Evolutionary conservation across 2,797 vertebrate genomes (phyloP).

Genomic region (Chanos chanos): DNA sequence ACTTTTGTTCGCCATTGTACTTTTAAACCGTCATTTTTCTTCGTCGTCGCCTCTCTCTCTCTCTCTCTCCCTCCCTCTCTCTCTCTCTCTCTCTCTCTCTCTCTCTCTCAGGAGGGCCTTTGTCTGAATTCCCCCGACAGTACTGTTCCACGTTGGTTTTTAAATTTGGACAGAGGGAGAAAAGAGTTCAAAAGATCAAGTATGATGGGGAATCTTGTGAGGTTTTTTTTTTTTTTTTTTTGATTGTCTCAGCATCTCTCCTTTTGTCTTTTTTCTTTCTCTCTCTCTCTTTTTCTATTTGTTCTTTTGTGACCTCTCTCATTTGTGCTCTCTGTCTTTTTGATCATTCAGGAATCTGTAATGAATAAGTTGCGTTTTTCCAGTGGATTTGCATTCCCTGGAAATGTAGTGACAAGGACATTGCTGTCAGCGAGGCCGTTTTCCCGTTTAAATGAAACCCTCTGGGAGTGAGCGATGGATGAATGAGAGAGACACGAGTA

Average conservation of each 20-base stretch:
- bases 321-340: slow-evolving; percentile 41
- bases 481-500: slow-evolving; percentile 62
- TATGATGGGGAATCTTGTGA: slow-evolving; percentile 75
- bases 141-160: slow-evolving; percentile 72
- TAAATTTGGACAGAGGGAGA: slow-evolving; percentile 66
- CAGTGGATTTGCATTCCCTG: slow-evolving; percentile 71
- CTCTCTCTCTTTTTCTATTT: slow-evolving; percentile 40
- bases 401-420: slow-evolving; percentile 66
- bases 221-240: slow-evolving; percentile 67
- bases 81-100: slow-evolving; percentile 52
- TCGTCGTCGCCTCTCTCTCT: slow-evolving; percentile 59
- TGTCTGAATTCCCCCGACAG: slow-evolving; percentile 80
- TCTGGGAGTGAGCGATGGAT: slow-evolving; percentile 60
- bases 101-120: slow-evolving; percentile 62
- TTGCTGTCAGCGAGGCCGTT: slow-evolving; percentile 58
- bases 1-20: slow-evolving; percentile 92
- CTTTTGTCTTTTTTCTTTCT: slow-evolving; percentile 49
- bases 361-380: slow-evolving; percentile 66
- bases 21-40: slow-evolving; percentile 95
- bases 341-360: slow-evolving; percentile 42
- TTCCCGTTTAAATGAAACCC: slow-evolving; percentile 71
- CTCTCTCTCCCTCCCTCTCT: slow-evolving; percentile 53
- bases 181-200: slow-evolving; percentile 76
- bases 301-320: too few relatives aligned
- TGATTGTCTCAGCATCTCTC: slow-evolving; percentile 60